Conservation (phyloP, 2,888 invertebrate species). For the Zygaena filipendulae region DNA sequence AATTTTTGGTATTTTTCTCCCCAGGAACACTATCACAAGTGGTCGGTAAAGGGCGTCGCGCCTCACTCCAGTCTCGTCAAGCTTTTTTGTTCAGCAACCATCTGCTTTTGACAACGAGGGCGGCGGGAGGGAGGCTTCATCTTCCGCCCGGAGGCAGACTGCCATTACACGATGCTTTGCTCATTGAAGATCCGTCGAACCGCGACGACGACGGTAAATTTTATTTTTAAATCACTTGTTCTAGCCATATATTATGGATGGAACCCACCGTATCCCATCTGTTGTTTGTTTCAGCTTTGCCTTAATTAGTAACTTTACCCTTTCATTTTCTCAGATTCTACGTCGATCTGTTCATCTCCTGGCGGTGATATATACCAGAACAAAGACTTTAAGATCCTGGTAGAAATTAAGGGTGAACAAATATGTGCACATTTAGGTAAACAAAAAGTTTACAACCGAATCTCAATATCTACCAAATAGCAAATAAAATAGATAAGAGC, state of each 20-base stretch:
- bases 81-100: slow-evolving; percentile 94
- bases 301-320: not conserved
- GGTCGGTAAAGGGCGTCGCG: slow-evolving; percentile 64
- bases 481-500: not conserved
- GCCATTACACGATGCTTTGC: slow-evolving; percentile 83
- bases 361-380: slow-evolving; percentile 55
- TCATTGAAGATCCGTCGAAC: slow-evolving; percentile 84
- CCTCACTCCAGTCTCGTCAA: slow-evolving; percentile 70
- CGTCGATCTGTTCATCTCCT: slow-evolving; percentile 57
- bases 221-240: not conserved
- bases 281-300: not conserved
- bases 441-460: slow-evolving; percentile 7
- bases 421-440: slow-evolving; percentile 76
- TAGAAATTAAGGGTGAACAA: slow-evolving; percentile 71
- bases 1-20: too few relatives aligned
- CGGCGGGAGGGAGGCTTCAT: slow-evolving; percentile 87
- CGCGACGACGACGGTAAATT: slow-evolving; percentile 75
- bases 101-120: slow-evolving; percentile 83
- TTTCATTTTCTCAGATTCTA: slow-evolving; percentile 33
- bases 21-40: slow-evolving; percentile 82
- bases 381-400: slow-evolving; percentile 60
- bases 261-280: not conserved
- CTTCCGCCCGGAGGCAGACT: slow-evolving; percentile 86
- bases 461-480: not conserved
- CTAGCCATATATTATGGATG: not conserved